Base-by-base conservation (phyloP, 2,888 invertebrate genomes). In the Protophormia terraenovae region DNA sequence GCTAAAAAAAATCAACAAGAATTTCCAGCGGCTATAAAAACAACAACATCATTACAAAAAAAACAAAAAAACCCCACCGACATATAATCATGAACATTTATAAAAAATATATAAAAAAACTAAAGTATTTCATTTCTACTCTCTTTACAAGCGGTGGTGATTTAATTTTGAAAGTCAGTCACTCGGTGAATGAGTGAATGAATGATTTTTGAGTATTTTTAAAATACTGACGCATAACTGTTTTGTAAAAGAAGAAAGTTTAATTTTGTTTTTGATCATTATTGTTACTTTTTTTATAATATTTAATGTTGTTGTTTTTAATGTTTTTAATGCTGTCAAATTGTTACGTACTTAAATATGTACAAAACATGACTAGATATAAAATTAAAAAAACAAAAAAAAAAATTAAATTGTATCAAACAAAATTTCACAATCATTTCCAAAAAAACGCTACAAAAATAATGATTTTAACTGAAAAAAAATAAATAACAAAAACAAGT, bases 381-480 rank as follows among this genome's bases (percentile, higher is more conserved):
- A n/a, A n/a, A 38, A 60, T 19, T 7, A 38, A 4, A 50, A 27
- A 6, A 50, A 38, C 7, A 60, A 58, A 27, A 53, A 45, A 47
- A 35, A 35, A 35, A 71, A 35, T 41, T 12, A 67, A 81, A 75
- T 29, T 69, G 38, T 58, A 75, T 53, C 67, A 75, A 75, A 75
- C 75, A 67, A 41, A 69, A 69, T 81, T 81, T 75, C 67, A 81
- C 81, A 73, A 81, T 29, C 66, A 58, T 81, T 81, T 73, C 14
- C 12, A 47, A 58, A 79, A 78, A 71, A 45, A 24, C 16, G 19
- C 64, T 41, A 4, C 47, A 58, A 62, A 66, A 77, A 77, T 50
- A 76, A 66, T 53, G 29, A 55, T 53, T 66, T 76, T 53, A n/a
- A n/a, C 55, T 41, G 16, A n/a, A 22, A 38, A 38, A 35, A 41